Conservation (phyloP, 2,113 vertebrate species). For the Egretta garzetta region DNA sequence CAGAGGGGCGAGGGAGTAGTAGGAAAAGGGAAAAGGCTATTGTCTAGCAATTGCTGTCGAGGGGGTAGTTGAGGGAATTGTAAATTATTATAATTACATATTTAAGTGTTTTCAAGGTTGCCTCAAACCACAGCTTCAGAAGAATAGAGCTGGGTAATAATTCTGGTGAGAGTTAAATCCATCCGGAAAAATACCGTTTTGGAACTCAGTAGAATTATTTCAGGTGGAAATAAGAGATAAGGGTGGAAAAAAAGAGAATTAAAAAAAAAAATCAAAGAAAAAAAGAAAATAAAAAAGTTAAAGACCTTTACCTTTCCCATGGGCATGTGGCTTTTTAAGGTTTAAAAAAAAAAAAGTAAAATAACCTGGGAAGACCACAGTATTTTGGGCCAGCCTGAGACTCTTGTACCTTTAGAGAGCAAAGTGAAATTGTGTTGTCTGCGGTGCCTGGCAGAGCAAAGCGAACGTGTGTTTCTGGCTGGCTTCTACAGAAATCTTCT, state of each 20-base stretch:
- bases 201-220: neutral
- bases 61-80: neutral
- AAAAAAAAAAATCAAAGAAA: neutral
- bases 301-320: neutral
- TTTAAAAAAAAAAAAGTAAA: neutral
- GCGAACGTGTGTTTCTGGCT: rapidly evolving
- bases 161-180: neutral
- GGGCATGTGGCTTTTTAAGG: neutral
- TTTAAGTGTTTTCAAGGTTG: neutral
- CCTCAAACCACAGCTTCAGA: neutral
- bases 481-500: neutral
- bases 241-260: neutral
- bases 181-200: neutral
- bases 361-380: neutral
- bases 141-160: neutral
- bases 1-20: neutral
- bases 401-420: neutral
- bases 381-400: neutral
- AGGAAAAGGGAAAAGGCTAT: neutral
- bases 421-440: neutral
- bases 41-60: neutral
- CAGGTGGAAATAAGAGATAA: neutral
- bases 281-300: neutral
- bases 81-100: neutral
- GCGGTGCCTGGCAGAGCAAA: neutral